Evolutionary conservation across 2,888 invertebrate species (phyloP), one percentile per base, ranked within the genome.

Genomic region (Lasioglossum morio): DNA sequence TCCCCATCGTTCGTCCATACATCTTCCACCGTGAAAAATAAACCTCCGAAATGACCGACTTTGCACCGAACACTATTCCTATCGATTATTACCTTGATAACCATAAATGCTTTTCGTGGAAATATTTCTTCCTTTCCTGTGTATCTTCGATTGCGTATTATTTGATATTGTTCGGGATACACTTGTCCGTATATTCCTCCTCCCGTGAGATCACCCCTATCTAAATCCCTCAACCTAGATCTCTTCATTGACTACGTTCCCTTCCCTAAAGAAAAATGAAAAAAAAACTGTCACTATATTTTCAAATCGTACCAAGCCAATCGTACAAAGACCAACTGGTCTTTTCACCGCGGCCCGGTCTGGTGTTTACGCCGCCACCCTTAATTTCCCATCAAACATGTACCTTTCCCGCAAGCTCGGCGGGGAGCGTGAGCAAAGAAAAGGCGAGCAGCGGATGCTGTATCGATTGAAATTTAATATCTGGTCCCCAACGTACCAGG

Each of bases 381-480:
- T 91, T 89, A 91, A 91, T 91, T 91, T 91, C 89, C 91, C 88
- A 91, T 91, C 91, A 88, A 91, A 91, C 91, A 87, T 88, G 91
- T 91, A 91, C 89, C 89, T 88, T 81, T 81, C 72, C 88, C 84
- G 86, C 87, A 79, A 89, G 82, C 82, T 84, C 79, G 19, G 69
- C 84, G 86, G 90, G 87, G 85, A 81, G 87, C 84, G 75, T 82
- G 88, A 79, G 88, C 70, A 90, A 89, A 90, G 90, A 91, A 91
- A 92, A 91, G 89, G 86, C 90, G 82, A 89, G 86, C 87, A 88
- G 75, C 90, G 89, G 90, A 90, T 91, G 92, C 88, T 91, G 89
- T 93, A 94, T 94, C 93, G 94, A 94, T 94, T 94, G 94, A 94
- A 94, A 94, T 94, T 94, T 94, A 94, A 94, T 94, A 94, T 93